Evolutionary conservation across 2,888 invertebrate genomes (phyloP).

Genomic region (Rapana venosa): DNA sequence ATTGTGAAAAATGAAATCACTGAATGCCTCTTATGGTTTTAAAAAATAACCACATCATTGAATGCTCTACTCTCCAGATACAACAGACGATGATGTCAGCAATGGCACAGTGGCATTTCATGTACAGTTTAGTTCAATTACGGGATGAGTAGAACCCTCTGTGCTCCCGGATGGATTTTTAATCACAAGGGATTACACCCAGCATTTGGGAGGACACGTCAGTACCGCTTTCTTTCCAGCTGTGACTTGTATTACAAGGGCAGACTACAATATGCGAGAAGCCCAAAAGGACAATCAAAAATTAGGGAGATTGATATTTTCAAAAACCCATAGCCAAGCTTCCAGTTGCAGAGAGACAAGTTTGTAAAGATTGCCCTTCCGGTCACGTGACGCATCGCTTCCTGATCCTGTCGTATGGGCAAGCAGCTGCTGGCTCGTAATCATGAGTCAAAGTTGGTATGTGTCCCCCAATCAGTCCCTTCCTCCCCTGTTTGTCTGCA

Average conservation of each 20-base stretch:
- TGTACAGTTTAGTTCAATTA: not conserved
- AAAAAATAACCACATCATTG: no score
- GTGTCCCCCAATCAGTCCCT: not conserved
- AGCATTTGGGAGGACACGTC: not conserved
- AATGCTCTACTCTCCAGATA: not conserved
- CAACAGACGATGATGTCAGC: not conserved
- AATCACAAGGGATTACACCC: not conserved
- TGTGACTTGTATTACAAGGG: not conserved
- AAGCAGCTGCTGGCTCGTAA: conserved; percentile 6
- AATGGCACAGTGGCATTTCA: not conserved
- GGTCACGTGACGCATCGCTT: conserved; percentile 21
- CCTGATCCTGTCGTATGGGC: not conserved
- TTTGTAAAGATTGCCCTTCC: not conserved
- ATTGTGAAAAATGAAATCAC: no score
- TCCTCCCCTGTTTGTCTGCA: conserved; percentile 9
- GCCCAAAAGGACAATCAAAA: not conserved
- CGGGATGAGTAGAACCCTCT: not conserved
- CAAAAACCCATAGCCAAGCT: not conserved
- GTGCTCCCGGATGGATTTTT: not conserved
- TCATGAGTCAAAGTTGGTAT: not conserved
- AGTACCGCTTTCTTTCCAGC: not conserved
- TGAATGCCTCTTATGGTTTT: not conserved
- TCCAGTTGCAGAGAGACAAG: no score
- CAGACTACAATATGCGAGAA: not conserved
- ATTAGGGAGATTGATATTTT: not conserved